Base-by-base conservation (phyloP, 2,113 vertebrate genomes). In the Tylochromis polylepis region DNA sequence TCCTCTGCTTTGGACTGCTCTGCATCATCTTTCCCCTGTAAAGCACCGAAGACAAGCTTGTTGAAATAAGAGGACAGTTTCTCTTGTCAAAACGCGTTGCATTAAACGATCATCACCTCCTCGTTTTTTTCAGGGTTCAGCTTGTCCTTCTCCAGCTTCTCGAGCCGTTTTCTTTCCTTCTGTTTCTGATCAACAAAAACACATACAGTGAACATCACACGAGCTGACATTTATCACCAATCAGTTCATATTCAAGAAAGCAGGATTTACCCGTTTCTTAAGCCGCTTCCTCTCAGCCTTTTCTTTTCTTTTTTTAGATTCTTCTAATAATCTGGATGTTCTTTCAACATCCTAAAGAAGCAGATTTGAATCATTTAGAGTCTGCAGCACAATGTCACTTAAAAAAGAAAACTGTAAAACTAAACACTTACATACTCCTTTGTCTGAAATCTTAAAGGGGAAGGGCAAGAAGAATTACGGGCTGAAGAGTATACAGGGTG, bases 241-340 rank as follows among this genome's bases (percentile, higher is more conserved):
- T 1, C 34, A 78, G 5, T 27, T 60, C 4, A 5, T 18, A 2
- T 7, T n/a, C 0, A 10, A 77, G 0, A 18, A 1, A 5, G 10
- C 0, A 11, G 11, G 29, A 84, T 49, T 49, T 62, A 94, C 96
- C 90, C 88, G 83, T 89, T 95, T 96, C 22, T 96, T 96, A 31
- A 95, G 56, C 3, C 89, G 90, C 67, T 95, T 96, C 85, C 92
- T 96, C 38, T 93, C 89, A 78, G 94, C 75, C 14, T 94, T 96
- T 65, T 84, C 91, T 89, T 91, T 91, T 5, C 14, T 38, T 85
- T 89, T 91, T 70, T 87, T 87, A 3, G 81, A n/a, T 34, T 94
- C 93, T 87, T 90, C 59, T 78, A 94, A 72, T 86, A 92, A 86
- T 85, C 70, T 81, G 22, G 60, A 75, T 79, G 20, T 90, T 87